A percentile compares a stretch with the other conserved stretches of the same genome.
These are phyloP conservation scores for Galendromus occidentalis DNA, from an alignment of 1,140 invertebrate genomes.

Conservation along the genomic window DNA sequence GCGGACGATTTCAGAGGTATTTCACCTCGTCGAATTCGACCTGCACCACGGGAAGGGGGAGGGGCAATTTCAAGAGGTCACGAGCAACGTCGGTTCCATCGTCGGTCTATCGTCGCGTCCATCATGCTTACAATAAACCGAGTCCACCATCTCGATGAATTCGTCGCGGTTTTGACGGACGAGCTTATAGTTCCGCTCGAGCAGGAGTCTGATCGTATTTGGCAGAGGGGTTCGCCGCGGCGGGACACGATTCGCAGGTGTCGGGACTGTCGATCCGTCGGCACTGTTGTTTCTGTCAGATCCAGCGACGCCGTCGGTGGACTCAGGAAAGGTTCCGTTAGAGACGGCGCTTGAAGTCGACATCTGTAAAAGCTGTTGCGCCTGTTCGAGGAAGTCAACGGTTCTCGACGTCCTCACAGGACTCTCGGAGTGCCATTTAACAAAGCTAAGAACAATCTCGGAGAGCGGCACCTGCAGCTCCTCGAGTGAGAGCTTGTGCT, in stretches of 20 bases:
- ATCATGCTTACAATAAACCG: background rate
- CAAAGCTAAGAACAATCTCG: slow-evolving; percentile 11
- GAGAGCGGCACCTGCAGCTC: slow-evolving; percentile 2
- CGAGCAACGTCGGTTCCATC: too few relatives aligned
- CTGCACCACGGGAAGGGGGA: too few relatives aligned
- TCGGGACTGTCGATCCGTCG: too few relatives aligned
- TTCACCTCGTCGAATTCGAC: too few relatives aligned
- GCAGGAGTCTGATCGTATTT: background rate
- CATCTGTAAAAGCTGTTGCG: background rate
- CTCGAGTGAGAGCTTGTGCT: background rate
- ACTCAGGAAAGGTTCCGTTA: too few relatives aligned
- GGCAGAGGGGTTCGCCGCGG: background rate
- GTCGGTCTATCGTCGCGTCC: too few relatives aligned
- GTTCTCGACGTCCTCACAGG: background rate
- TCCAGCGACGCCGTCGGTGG: too few relatives aligned
- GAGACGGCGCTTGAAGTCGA: too few relatives aligned
- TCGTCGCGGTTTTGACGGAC: background rate
- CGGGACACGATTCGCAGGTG: too few relatives aligned
- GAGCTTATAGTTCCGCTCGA: background rate
- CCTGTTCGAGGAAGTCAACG: background rate
- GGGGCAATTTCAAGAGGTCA: too few relatives aligned
- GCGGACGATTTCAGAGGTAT: too few relatives aligned
- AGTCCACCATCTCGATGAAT: background rate
- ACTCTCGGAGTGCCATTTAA: slow-evolving; percentile 9
- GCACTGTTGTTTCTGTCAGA: too few relatives aligned